phyloP scores from a whole-genome alignment of 2,888 invertebrate species.

The Fragum fragum region DNA sequence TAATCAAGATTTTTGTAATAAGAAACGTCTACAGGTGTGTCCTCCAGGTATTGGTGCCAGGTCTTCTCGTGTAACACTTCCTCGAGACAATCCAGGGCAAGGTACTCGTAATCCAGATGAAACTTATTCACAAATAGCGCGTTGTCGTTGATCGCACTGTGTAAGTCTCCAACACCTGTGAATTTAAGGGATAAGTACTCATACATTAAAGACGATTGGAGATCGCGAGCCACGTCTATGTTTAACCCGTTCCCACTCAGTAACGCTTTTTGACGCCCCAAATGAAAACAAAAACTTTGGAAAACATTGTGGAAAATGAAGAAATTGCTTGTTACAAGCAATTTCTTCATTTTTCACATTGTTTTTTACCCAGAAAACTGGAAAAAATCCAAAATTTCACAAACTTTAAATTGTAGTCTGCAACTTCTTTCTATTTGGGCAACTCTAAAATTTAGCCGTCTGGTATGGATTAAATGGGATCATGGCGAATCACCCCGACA shows the following conservation, averaged over 20 bases:
- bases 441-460: too few species aligned
- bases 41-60: conserved; percentile 39
- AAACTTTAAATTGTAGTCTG: too few species aligned
- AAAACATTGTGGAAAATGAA: too few species aligned
- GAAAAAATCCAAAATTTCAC: too few species aligned
- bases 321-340: too few species aligned
- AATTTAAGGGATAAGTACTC: background rate
- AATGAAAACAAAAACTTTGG: too few species aligned
- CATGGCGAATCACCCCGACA: background rate
- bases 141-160: conserved; percentile 8
- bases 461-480: background rate
- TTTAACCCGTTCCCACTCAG: too few species aligned
- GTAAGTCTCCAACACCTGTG: conserved; percentile 35
- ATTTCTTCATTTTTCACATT: too few species aligned
- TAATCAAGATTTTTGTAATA: conserved; percentile 33
- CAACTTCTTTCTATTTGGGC: too few species aligned
- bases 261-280: too few species aligned
- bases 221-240: background rate
- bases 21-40: conserved; percentile 29
- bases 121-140: conserved; percentile 52
- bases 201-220: background rate
- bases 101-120: conserved; percentile 45
- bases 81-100: conserved; percentile 58
- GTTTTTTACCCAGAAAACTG: too few species aligned
- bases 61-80: conserved; percentile 40